Evolutionary conservation across 2,888 invertebrate species (phyloP).

Genomic region (Quadriops clusia): DNA sequence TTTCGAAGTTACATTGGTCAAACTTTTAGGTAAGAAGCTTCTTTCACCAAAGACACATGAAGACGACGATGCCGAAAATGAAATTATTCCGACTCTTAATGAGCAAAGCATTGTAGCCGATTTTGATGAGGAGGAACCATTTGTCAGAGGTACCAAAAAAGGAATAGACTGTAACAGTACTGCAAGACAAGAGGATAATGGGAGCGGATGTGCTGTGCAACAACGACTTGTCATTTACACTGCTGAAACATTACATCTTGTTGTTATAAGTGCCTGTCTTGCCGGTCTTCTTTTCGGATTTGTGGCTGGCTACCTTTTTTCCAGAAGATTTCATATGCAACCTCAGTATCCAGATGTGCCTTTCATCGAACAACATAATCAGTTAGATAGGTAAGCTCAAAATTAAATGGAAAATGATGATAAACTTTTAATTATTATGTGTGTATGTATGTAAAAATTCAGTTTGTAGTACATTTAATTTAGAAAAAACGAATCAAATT

Average conservation of each 20-base stretch:
- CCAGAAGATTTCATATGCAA: slow-evolving; percentile 58
- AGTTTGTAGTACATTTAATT: too few species aligned
- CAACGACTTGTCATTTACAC: slow-evolving; percentile 60
- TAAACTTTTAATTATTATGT: too few species aligned
- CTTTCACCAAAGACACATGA: slow-evolving; percentile 16
- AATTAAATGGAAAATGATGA: too few species aligned
- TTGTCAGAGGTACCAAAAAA: too few species aligned
- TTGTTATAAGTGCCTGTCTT: slow-evolving; percentile 67
- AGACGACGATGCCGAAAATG: slow-evolving; percentile 16
- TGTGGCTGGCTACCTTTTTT: slow-evolving; percentile 72
- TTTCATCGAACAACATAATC: slow-evolving; percentile 66
- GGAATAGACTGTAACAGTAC: too few species aligned
- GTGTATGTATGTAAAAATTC: too few species aligned
- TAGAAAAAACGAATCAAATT: too few species aligned
- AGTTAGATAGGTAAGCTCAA: slow-evolving; percentile 51
- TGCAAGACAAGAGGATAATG: too few species aligned
- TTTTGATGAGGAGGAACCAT: too few species aligned
- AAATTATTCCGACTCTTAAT: slow-evolving; percentile 13
- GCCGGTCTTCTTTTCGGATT: slow-evolving; percentile 74
- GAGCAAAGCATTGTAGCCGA: too few species aligned
- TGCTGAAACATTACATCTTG: slow-evolving; percentile 68
- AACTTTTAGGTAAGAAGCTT: too few species aligned
- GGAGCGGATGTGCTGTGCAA: slow-evolving; percentile 28
- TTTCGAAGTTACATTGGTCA: too few species aligned
- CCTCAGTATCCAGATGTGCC: slow-evolving; percentile 62